Evolutionary conservation across 2,797 vertebrate genomes (phyloP), one percentile per base, ranked within the genome.

Genomic region (Meriones psammophilus): DNA sequence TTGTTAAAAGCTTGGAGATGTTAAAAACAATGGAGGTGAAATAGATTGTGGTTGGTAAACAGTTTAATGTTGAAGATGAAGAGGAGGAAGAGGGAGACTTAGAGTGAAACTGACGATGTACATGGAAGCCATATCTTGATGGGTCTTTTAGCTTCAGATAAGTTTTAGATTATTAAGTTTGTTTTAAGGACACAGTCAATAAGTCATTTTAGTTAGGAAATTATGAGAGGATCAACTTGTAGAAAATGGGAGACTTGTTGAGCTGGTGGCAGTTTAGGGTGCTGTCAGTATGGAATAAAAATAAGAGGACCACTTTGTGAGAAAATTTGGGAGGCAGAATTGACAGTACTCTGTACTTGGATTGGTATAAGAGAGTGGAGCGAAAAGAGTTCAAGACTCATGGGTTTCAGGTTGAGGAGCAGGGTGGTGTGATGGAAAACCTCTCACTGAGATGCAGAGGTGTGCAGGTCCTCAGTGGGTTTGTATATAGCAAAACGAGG

Each of bases 251-350:
- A 96, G 69, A 84, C 33, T 56, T 92, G 62, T 91, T 87, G 50
- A 54, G 56, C 33, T 91, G 33, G n/a, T 88, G 30, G 50, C 89
- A 76, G 39, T 84, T 46, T 88, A 58, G 50, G 62, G 42, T 91
- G 8, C 15, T 89, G 36, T 88, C 39, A 74, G 0, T 85, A 15
- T 71, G 8, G 1, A 56, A 78, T 91, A 86, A 54, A 94, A 96
- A 85, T 66, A 88, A 87, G 92, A 94, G 58, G 68, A 58, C 80
- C 28, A 79, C 0, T 83, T 88, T 86, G 81, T 92, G 62, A 95
- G 69, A 39, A 66, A 10, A 77, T 88, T 83, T 90, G 91, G 71
- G 56, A 54, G 86, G 69, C 5, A 86, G 42, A 89, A 62, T 86
- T 87, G 68, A 86, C 30, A 88, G 10, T 78, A 77, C 20, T 96